phyloP scores from a whole-genome alignment of 2,797 vertebrate genomes.

The Urophycis tenuis region DNA sequence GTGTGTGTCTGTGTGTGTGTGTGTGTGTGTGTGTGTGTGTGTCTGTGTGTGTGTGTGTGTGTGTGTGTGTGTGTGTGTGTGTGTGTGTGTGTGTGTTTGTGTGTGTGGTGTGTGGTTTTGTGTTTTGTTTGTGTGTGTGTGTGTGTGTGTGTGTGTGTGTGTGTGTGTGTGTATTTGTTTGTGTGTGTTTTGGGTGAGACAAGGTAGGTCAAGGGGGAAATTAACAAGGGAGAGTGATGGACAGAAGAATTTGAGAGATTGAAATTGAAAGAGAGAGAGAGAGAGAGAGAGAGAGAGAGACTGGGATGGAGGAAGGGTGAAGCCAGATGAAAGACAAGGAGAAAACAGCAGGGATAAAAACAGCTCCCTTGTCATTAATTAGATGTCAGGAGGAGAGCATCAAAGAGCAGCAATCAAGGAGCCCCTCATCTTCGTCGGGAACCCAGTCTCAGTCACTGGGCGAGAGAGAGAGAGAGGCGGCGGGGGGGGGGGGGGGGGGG shows the following conservation, averaged over 20 bases:
- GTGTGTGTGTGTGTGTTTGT: not conserved
- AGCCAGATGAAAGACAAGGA: not conserved
- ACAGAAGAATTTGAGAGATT: too few species aligned
- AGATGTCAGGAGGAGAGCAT: not conserved
- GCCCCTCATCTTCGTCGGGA: not conserved
- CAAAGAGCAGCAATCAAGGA: not conserved
- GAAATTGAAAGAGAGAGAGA: not conserved
- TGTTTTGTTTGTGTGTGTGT: too few species aligned
- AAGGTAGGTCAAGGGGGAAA: slow-evolving; percentile 3
- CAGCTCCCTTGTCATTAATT: not conserved
- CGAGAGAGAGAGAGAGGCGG: not conserved
- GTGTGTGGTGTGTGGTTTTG: not conserved
- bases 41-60: too few species aligned
- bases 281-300: not conserved
- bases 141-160: not conserved
- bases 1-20: too few species aligned
- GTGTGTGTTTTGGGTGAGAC: not conserved
- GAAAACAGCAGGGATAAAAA: slow-evolving; percentile 3
- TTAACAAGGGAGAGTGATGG: not conserved
- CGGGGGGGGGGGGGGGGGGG: not conserved
- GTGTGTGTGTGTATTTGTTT: not conserved
- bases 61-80: not conserved
- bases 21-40: too few species aligned
- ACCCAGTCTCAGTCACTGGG: not conserved
- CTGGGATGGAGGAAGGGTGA: not conserved